A percentile compares a stretch with the other conserved stretches of the same genome.
These are phyloP conservation scores for Bombyx mandarina DNA, from an alignment of 1,140 invertebrate species.

Conservation along the genomic window DNA sequence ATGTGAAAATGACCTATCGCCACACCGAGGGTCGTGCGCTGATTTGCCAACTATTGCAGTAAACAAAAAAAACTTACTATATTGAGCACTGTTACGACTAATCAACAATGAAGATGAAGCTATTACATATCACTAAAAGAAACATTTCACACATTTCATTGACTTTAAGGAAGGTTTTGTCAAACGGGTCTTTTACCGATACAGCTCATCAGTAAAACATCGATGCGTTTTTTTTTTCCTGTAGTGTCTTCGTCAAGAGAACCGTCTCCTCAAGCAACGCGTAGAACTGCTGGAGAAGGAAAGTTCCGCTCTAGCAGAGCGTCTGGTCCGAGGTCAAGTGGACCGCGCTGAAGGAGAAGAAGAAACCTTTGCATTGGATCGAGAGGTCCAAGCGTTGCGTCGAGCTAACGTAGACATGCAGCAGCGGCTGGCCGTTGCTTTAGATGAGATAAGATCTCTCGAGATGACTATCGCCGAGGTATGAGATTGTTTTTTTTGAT, in stretches of 20 bases:
- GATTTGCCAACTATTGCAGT: too few relatives aligned
- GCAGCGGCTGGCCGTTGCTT: conserved; percentile 86
- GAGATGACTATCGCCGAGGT: conserved; percentile 61
- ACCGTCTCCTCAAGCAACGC: conserved; percentile 91
- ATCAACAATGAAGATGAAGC: too few relatives aligned
- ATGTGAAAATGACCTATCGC: too few relatives aligned
- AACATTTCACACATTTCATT: too few relatives aligned
- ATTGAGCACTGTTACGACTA: too few relatives aligned
- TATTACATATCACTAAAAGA: too few relatives aligned
- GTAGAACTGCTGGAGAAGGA: conserved; percentile 96
- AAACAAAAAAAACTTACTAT: too few relatives aligned
- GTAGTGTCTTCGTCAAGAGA: conserved; percentile 94
- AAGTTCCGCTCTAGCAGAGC: conserved; percentile 89
- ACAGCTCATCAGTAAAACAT: too few relatives aligned
- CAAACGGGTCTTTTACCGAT: too few relatives aligned
- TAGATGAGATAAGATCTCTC: conserved; percentile 83
- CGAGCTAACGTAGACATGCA: conserved; percentile 75
- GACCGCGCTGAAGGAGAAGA: conserved; percentile 93
- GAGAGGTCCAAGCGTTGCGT: conserved; percentile 50
- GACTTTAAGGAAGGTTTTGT: too few relatives aligned
- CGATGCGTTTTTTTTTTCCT: conserved; percentile 19
- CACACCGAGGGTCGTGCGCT: too few relatives aligned
- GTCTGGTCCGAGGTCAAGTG: conserved; percentile 96
- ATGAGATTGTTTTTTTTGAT: conserved; percentile 2
- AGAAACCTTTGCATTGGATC: conserved; percentile 77